Base-by-base conservation (phyloP, 2,888 invertebrate genomes). In the Disparrhopalites patrizii region DNA sequence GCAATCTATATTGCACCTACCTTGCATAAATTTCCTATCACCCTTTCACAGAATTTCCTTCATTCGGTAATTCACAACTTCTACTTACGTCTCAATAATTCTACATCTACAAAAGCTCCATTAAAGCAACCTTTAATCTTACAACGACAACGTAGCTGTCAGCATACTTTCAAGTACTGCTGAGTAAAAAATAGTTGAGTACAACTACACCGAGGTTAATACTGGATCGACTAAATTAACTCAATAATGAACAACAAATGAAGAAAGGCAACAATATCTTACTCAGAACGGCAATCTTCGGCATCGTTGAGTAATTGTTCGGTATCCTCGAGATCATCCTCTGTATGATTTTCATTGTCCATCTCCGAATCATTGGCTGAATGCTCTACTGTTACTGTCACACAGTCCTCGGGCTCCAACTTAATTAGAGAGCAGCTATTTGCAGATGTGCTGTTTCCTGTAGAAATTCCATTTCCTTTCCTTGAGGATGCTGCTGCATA, bases 341-440 rank as follows among this genome's bases (percentile, higher is more conserved):
- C 72, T 40, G 52, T 58, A 52, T 70, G 69, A 28, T 72, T 70
- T 28, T 71, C 72, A 40, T 60, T 56, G 18, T 66, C 66, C 27
- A 67, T 47, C 40, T 74, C 74, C 15, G 70, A 70, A 36, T 55
- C 69, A 51, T 68, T 66, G n/a, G 70, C 63, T 1, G 70, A 70
- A 31, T 74, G 73, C 31, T 74, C 71, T 23, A 73, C 66, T 7
- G 70, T 71, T 47, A 70, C 74, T 23, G 69, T 70, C 4, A 71
- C 73, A 58, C 69, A 66, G 51, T 74, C 73, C 20, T 72, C 70
- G 20, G 67, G 69, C 33, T 75, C 73, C 40, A 68, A 47, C 67
- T 73, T 75, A 50, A 73, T 47, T 23, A 68, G 63, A 56, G 70
- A 68, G 50, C 63, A 65, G 23, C 68, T 62, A 30, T 50, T 40